A percentile compares a stretch with the other conserved stretches of the same genome.
These are phyloP conservation scores for Luscinia megarhynchos DNA, from an alignment of 2,797 vertebrate species.

Conservation along the genomic window DNA sequence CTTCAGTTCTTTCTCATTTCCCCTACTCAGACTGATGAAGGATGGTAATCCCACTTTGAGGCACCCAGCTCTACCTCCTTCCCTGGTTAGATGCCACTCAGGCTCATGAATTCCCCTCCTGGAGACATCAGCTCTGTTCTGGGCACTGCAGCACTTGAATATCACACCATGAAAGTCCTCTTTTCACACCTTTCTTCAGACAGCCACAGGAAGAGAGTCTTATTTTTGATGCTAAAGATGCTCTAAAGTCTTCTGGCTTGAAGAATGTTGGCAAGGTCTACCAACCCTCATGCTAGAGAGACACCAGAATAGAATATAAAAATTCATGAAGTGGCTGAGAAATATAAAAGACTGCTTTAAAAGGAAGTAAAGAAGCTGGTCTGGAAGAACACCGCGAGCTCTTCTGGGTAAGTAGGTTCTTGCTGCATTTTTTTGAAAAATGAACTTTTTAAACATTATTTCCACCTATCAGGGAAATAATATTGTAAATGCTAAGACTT, in stretches of 20 bases:
- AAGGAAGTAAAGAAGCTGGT: neutral
- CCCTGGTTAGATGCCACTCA: neutral
- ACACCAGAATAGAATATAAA: neutral
- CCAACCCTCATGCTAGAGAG: neutral
- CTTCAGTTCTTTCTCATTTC: neutral
- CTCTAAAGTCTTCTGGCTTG: neutral
- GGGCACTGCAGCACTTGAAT: neutral
- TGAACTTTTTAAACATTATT: neutral
- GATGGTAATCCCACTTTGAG: neutral
- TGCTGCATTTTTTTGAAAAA: neutral
- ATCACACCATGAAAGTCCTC: neutral
- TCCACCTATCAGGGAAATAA: neutral
- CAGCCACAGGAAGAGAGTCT: neutral
- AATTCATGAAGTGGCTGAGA: neutral
- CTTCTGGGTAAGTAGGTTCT: neutral
- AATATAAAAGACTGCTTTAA: neutral
- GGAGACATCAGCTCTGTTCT: constrained; percentile 10
- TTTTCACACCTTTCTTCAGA: constrained; percentile 25
- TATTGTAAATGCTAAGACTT: neutral
- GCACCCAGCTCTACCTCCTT: neutral
- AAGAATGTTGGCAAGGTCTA: constrained; percentile 23
- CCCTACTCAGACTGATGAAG: neutral
- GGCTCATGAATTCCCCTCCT: neutral
- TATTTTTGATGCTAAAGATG: constrained; percentile 22
- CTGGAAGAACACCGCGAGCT: neutral